Base-by-base conservation (phyloP, 2,888 invertebrate species). In the Atethmia centrago region DNA sequence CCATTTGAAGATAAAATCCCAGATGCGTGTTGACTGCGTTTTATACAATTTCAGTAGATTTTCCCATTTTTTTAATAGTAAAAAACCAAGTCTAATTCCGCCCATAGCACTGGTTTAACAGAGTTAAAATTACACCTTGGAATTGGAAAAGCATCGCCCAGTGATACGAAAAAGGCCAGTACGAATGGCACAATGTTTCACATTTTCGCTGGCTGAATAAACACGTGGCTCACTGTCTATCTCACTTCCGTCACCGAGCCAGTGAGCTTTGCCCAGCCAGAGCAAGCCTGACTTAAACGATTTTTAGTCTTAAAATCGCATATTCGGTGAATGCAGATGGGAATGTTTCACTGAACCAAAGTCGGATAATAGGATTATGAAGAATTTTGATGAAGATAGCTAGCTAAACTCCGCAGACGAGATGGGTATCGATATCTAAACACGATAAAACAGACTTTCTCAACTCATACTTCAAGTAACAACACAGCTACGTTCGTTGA, bases 171-270 rank as follows among this genome's bases (percentile, higher is more conserved):
- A 86, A 86, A 86, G 76, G 74, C 78, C 62, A 76, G 73, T 59
- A 81, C 72, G 75, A 80, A 74, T 65, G 69, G 76, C 68, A 83
- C 78, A 77, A 74, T 85, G 75, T 85, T 81, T 80, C 76, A 75
- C 77, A 85, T 87, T 86, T 87, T 85, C 73, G 53, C 78, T 85
- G 80, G 74, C 71, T 83, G 83, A 85, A 87, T 80, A 82, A 87
- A 87, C 79, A 81, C 87, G 74, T 77, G 80, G 82, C 69, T 70
- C 77, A 71, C 78, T 86, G 79, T 81, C 87, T 86, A 86, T 86
- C 85, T 87, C 68, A 74, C 75, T 81, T 79, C 85, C 83, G 83
- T 85, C 87, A 83, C 83, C 77, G 78, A 85, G 74, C 85, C 86
- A 87, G 73, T 85, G 87, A 87, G 80, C 81, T 87, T 78, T 82